A percentile compares a stretch with the other conserved stretches of the same genome.
These are phyloP conservation scores for Sphenodon punctatus DNA, from an alignment of 2,797 vertebrate species.

Conservation along the genomic window DNA sequence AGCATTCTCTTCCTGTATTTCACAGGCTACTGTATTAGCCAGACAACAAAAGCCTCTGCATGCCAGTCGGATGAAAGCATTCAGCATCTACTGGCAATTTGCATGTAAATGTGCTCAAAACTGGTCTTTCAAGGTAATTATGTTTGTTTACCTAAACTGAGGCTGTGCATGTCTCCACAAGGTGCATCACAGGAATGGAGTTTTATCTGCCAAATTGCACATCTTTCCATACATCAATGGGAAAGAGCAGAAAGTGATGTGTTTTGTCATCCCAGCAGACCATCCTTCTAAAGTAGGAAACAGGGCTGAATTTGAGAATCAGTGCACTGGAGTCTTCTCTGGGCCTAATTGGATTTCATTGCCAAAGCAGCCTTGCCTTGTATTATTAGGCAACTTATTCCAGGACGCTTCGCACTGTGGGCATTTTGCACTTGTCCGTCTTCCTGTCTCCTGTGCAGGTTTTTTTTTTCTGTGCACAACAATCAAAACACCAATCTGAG, in stretches of 20 bases:
- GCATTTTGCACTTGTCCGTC: background rate
- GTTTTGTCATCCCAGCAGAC: background rate
- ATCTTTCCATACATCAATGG: background rate
- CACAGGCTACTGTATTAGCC: background rate
- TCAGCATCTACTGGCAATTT: background rate
- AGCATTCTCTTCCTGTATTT: background rate
- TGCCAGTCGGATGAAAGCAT: background rate
- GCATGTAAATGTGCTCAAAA: conserved; percentile 18
- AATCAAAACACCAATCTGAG: background rate
- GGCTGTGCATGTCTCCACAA: conserved; percentile 37
- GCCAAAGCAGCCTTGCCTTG: background rate
- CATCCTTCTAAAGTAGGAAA: background rate
- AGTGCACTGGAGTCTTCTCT: background rate
- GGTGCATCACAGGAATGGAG: background rate
- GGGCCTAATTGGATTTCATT: background rate
- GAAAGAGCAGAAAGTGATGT: fast-evolving
- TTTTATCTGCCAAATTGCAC: background rate
- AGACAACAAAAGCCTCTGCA: background rate
- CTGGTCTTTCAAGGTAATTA: conserved; percentile 63
- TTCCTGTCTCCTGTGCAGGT: no score
- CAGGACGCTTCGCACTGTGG: background rate
- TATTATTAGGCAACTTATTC: background rate
- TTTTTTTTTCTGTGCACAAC: background rate
- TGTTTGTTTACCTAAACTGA: conserved; percentile 18
- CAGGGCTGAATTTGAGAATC: background rate